Percentiles rank a stretch among this genome's conserved stretches.
Conservation (phyloP, 1,140 invertebrate genomes). For the Watersipora subatra region DNA sequence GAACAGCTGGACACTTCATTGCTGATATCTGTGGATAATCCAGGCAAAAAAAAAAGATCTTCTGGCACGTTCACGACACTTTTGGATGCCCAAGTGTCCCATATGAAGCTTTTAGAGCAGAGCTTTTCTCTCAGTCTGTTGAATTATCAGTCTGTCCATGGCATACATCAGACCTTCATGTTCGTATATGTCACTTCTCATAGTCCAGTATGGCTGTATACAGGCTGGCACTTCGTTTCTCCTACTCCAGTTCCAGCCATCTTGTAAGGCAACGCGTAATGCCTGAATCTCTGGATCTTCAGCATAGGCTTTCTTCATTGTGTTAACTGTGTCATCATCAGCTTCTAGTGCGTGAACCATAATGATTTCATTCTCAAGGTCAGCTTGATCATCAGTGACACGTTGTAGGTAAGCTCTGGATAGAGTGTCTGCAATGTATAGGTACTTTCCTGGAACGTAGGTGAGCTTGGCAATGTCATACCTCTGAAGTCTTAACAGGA, state of each 20-base stretch:
- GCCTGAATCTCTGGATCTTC: background rate
- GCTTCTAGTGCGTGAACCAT: background rate
- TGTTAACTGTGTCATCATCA: background rate
- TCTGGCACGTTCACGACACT: background rate
- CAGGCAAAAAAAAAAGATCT: background rate
- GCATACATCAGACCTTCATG: background rate
- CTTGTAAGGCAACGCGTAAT: background rate
- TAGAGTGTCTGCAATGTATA: conserved; percentile 29
- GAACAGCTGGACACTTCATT: background rate
- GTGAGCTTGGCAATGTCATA: conserved; percentile 23
- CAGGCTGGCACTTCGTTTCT: background rate
- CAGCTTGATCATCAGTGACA: background rate
- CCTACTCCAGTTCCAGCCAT: background rate
- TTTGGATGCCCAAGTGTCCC: background rate
- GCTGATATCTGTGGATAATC: background rate
- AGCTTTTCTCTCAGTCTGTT: background rate
- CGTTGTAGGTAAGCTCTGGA: conserved; percentile 13
- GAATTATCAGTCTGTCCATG: background rate
- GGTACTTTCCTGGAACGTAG: conserved; percentile 34
- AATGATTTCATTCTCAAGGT: background rate
- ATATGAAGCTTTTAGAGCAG: background rate
- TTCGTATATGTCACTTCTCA: background rate
- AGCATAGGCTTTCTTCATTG: background rate
- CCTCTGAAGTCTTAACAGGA: conserved; percentile 28
- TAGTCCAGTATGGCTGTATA: background rate